Percentiles rank a stretch among this genome's conserved stretches.
Evolutionary conservation across 2,113 vertebrate species (phyloP).

Genomic region (Hydrolagus affinis): DNA sequence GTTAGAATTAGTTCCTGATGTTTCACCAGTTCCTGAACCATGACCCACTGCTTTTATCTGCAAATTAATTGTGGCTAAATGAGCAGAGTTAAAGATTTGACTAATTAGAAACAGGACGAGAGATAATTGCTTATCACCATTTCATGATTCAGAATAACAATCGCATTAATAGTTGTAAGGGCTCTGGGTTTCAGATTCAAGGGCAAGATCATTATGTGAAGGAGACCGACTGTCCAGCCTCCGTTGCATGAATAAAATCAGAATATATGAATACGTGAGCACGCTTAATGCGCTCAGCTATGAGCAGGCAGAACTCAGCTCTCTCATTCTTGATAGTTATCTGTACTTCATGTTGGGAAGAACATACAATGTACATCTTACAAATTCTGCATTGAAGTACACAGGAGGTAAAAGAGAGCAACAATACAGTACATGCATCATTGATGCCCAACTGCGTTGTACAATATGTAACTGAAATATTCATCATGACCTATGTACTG

Average conservation of each 20-base stretch:
- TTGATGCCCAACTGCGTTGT: no score
- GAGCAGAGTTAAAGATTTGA: constrained; percentile 1
- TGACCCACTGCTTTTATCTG: not conserved
- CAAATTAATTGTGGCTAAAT: constrained; percentile 18
- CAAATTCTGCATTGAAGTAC: not conserved
- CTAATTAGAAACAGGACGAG: constrained; percentile 20
- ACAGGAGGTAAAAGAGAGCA: not conserved
- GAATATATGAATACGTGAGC: constrained; percentile 18
- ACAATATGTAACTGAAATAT: not conserved
- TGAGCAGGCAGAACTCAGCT: not conserved
- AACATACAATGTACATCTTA: not conserved
- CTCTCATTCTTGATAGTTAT: not conserved
- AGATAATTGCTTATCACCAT: constrained; percentile 22
- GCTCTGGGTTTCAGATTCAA: not conserved
- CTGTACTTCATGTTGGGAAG: not conserved
- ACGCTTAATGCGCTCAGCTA: not conserved
- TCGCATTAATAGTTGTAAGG: not conserved
- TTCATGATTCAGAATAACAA: not conserved
- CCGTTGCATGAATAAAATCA: not conserved
- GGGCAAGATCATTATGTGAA: constrained; percentile 22
- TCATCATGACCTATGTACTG: not conserved
- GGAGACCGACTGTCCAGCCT: not conserved
- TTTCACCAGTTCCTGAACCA: not conserved
- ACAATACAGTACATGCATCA: not conserved
- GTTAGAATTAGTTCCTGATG: not conserved